Evolutionary conservation across 2,888 invertebrate genomes (phyloP).

Genomic region (Rhaphigaster nebulosa): DNA sequence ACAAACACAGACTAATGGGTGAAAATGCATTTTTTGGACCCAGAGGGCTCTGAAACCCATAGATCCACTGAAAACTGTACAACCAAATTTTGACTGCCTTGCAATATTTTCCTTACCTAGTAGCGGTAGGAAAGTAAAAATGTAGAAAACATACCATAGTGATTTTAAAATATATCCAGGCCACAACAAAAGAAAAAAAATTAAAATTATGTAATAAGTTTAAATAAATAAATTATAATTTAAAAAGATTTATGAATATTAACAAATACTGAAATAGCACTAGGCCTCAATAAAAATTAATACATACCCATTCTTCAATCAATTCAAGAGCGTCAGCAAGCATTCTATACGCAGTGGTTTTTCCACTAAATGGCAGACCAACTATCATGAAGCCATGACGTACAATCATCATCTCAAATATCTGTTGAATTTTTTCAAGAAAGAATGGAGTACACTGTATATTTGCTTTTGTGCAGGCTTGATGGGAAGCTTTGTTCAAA

Average conservation of each 20-base stretch:
- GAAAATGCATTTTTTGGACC: no score
- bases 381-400: slow-evolving; percentile 96
- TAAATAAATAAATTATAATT: neutral
- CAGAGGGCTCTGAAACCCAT: no score
- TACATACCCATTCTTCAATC: slow-evolving; percentile 78
- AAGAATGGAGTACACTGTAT: slow-evolving; percentile 89
- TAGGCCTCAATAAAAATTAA: neutral
- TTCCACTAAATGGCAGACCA: slow-evolving; percentile 92
- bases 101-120: no score
- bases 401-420: slow-evolving; percentile 96
- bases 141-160: no score
- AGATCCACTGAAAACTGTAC: no score
- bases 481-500: slow-evolving; percentile 76
- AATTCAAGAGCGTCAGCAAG: slow-evolving; percentile 85
- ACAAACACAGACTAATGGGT: no score
- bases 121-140: no score
- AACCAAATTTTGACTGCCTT: no score
- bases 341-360: slow-evolving; percentile 86
- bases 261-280: neutral
- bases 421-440: slow-evolving; percentile 88
- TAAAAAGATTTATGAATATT: neutral
- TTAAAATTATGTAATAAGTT: no score
- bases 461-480: slow-evolving; percentile 80
- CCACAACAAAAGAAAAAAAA: no score
- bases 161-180: no score